A percentile compares a stretch with the other conserved stretches of the same genome.
phyloP scores from a whole-genome alignment of 64 coral and sea anemone species.

The Acropora yongei region DNA sequence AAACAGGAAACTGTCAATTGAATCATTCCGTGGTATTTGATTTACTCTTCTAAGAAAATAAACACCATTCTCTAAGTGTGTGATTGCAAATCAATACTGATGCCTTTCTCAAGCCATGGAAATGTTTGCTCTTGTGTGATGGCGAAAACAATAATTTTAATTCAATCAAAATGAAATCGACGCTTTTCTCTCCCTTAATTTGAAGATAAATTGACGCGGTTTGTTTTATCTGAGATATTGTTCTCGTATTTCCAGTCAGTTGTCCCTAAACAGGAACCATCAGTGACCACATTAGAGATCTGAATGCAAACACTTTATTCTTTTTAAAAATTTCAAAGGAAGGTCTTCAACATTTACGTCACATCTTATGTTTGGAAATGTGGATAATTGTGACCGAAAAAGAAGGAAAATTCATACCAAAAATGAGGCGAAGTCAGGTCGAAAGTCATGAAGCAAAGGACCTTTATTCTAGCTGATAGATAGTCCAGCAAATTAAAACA shows the following conservation, averaged over 20 bases:
- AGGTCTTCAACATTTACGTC: background rate
- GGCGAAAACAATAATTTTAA: background rate
- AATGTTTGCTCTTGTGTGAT: background rate
- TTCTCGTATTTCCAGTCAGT: constrained; percentile 9
- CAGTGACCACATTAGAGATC: background rate
- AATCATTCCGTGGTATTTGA: constrained; percentile 27
- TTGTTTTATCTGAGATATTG: constrained; percentile 1
- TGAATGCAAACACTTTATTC: background rate
- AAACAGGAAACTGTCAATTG: constrained; percentile 46
- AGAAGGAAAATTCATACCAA: too few relatives aligned
- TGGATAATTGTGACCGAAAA: too few relatives aligned
- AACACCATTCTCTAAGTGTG: constrained; percentile 22
- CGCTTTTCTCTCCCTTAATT: background rate
- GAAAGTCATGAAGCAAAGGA: too few relatives aligned
- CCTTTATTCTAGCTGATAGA: too few relatives aligned
- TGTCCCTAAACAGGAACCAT: constrained; percentile 22
- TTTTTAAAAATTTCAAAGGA: background rate
- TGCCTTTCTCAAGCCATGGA: background rate
- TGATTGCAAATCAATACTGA: background rate
- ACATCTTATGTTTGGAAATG: background rate
- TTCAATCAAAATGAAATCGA: constrained; percentile 10
- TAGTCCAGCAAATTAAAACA: too few relatives aligned
- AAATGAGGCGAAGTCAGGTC: too few relatives aligned
- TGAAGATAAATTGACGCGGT: constrained; percentile 42
- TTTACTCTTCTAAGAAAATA: background rate